A percentile compares a stretch with the other conserved stretches of the same genome.
phyloP scores from a whole-genome alignment of 2,888 invertebrate genomes.

The Clistopyga incitator region DNA sequence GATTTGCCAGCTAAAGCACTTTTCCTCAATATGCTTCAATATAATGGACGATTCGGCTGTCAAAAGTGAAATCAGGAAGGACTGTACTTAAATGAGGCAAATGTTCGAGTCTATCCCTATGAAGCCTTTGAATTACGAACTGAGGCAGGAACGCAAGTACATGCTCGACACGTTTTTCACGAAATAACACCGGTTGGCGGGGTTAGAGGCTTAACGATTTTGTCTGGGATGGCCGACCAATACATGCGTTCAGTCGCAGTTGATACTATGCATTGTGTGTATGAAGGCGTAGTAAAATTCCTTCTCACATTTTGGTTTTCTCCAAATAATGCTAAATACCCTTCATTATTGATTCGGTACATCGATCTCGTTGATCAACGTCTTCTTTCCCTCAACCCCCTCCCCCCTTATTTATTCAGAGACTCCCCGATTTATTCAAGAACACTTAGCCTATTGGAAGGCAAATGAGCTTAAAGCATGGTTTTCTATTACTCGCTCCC shows the following conservation, averaged over 20 bases:
- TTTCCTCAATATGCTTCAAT: slow-evolving; percentile 12
- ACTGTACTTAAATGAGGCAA: neutral
- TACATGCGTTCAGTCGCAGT: no score
- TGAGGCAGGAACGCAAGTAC: neutral
- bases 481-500: slow-evolving; percentile 52
- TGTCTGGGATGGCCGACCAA: no score
- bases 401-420: slow-evolving; percentile 40
- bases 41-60: slow-evolving; percentile 9
- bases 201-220: no score
- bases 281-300: slow-evolving; percentile 12
- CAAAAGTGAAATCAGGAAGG: neutral
- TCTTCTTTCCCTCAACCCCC: slow-evolving; percentile 20
- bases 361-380: slow-evolving; percentile 28
- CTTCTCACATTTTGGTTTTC: neutral
- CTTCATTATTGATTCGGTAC: neutral
- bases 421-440: slow-evolving; percentile 37
- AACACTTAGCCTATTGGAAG: slow-evolving; percentile 20
- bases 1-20: slow-evolving; percentile 23
- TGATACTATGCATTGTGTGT: no score
- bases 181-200: no score
- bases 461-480: slow-evolving; percentile 44
- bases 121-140: slow-evolving; percentile 1
- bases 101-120: slow-evolving; percentile 6
- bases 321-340: neutral
- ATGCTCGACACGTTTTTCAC: no score